Percentiles rank a stretch among this genome's conserved stretches.
Conservation (phyloP, 2,888 invertebrate species). For the Phengaris alcon region DNA sequence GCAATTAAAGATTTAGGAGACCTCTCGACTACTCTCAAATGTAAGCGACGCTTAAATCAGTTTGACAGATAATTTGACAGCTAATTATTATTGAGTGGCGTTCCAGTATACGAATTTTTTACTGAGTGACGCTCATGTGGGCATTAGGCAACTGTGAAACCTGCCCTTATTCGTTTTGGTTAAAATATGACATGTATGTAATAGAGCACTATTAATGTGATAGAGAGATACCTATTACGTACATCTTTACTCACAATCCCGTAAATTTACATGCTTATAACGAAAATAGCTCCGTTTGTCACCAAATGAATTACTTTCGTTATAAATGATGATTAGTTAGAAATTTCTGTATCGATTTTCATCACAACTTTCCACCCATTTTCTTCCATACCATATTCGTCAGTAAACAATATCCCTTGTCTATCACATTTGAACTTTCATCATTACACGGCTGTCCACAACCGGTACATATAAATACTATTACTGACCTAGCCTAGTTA, state of each 20-base stretch:
- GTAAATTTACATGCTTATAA: no score
- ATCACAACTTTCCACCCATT: conserved; percentile 5
- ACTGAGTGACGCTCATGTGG: no score
- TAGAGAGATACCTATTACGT: no score
- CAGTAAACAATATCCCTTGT: conserved; percentile 7
- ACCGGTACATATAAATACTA: conserved; percentile 12
- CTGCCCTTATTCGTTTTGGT: no score
- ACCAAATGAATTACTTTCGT: neutral
- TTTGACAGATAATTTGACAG: conserved; percentile 14
- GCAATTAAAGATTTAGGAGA: neutral
- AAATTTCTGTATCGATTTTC: neutral
- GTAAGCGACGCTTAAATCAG: neutral
- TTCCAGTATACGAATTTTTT: neutral
- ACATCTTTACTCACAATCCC: no score
- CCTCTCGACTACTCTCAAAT: neutral
- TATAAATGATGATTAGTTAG: neutral
- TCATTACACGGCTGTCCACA: neutral
- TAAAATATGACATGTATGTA: no score
- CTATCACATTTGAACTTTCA: neutral
- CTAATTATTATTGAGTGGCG: neutral
- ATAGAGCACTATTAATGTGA: no score
- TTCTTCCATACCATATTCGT: conserved; percentile 2
- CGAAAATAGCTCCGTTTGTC: no score
- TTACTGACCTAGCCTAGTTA: neutral
- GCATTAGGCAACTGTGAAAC: no score